Evolutionary conservation across 35 echinoderm and acorn worm species (phyloP), one percentile per base, ranked within the genome.

Genomic region (Apostichopus californicus): DNA sequence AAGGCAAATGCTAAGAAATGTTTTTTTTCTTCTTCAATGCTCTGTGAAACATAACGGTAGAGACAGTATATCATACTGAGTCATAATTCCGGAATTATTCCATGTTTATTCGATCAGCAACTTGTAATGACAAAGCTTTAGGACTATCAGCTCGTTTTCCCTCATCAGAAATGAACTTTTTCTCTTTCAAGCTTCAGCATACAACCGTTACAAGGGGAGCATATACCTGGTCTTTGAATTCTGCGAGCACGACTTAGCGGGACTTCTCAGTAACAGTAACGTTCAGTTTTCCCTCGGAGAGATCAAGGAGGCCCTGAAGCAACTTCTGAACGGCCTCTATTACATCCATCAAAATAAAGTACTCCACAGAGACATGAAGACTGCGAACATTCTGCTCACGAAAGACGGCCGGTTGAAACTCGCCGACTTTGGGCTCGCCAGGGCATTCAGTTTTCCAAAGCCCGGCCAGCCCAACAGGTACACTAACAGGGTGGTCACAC

Each of bases 151-250:
- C 34, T 46, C 3, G 34, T 46, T 46, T 46, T 46, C 34, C 34
- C 58, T 61, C 3, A 61, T 61, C 58, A 12, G 12, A 9, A 61
- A 9, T 12, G 7, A 91, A 52, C 52, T 79, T 91, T 81, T 55
- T 26, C 82, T 93, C 78, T 85, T 77, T 64, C 92, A 99, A 61
- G 97, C 95, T 1, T 96, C 97, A 52, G 70, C 81, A 11, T 96
- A 94, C 92, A 96, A 99, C 85, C 90, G 95, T 13, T 96, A 92
- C 92, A 98, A 96, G 55, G 95, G 95, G 5, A 99, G 97, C 86
- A 96, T 99, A 20, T 99, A 93, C 70, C 90, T 99, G 0, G 97
- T 99, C 18, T 99, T 98, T 99, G 97, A 99, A 72, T 99, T 99
- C 78, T 99, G 97, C 73, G 97, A 96, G 60, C 97, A 99, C 93